phyloP scores from a whole-genome alignment of 2,113 vertebrate species.

The Lathamus discolor region DNA sequence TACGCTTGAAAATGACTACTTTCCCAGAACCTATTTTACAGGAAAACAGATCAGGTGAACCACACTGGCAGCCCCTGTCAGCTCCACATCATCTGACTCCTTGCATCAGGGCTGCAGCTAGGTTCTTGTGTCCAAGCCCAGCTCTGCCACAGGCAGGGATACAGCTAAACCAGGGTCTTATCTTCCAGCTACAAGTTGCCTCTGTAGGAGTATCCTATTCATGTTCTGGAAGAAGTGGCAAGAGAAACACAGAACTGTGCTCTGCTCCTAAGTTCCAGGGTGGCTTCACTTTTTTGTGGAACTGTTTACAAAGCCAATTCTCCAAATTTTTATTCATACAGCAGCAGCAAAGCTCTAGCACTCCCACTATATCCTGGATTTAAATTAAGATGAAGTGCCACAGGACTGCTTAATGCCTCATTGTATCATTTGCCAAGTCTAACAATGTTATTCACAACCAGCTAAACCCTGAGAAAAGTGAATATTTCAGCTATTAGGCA shows the following conservation, averaged over 20 bases:
- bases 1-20: not conserved
- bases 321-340: not conserved
- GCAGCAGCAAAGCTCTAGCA: not conserved
- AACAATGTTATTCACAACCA: not conserved
- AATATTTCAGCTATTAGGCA: not conserved
- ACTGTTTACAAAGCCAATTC: not conserved
- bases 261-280: not conserved
- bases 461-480: not conserved
- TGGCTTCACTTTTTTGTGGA: not conserved
- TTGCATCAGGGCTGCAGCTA: fast-evolving
- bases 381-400: not conserved
- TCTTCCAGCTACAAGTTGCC: not conserved
- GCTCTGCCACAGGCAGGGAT: not conserved
- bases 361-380: not conserved
- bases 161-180: not conserved
- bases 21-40: not conserved
- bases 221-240: not conserved
- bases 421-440: not conserved
- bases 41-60: not conserved
- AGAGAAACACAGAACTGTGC: not conserved
- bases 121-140: fast-evolving
- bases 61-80: not conserved
- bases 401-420: not conserved
- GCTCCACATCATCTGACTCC: not conserved
- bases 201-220: not conserved